Base-by-base conservation (phyloP, 2,888 invertebrate genomes). In the Lamellibrachia columna region DNA sequence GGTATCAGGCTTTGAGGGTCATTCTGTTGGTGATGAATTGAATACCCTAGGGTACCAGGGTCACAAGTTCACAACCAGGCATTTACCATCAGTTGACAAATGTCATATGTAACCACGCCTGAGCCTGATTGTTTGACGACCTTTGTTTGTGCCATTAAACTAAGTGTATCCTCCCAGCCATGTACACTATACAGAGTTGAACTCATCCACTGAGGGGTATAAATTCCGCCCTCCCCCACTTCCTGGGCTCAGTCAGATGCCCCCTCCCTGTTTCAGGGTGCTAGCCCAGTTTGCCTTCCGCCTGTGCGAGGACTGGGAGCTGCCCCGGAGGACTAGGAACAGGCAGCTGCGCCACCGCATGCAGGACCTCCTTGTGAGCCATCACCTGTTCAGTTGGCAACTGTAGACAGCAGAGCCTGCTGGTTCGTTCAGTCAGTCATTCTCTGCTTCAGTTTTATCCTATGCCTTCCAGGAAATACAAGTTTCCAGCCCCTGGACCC, bases 321-420 rank as follows among this genome's bases (percentile, higher is more conserved):
- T 99, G 94, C 98, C 98, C 52, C 53, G 92, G 93, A 93, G 92
- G 91, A 28, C 52, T 92, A 91, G 22, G n/a, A 53, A 90, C 52
- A 53, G 52, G 52, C 22, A 90, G n/a, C 90, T 91, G 28, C 40
- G 93, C 95, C 96, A 94, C 93, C 97, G 97, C 53, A 99, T 99
- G 0, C 97, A 99, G 94, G 99, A 99, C 96, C 99, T 99, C 99
- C 97, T 99, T 93, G 99, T 99, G 9, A 99, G 99, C 97, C 99
- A 99, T 97, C 99, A 99, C 97, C 97, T 99, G 93, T 99, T 99
- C 97, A 99, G 99, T 95, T 99, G 93, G 93, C 93, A 93, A 53
- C 92, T 93, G 40, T 75, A 75, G 75, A 60, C 75, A 15, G n/a
- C 75, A n/a, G 15, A 15, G n/a, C 75, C 75, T 22, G 75, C 75